Evolutionary conservation across 2,888 invertebrate genomes (phyloP), one percentile per base, ranked within the genome.

Genomic region (Lasioglossum lativentre): DNA sequence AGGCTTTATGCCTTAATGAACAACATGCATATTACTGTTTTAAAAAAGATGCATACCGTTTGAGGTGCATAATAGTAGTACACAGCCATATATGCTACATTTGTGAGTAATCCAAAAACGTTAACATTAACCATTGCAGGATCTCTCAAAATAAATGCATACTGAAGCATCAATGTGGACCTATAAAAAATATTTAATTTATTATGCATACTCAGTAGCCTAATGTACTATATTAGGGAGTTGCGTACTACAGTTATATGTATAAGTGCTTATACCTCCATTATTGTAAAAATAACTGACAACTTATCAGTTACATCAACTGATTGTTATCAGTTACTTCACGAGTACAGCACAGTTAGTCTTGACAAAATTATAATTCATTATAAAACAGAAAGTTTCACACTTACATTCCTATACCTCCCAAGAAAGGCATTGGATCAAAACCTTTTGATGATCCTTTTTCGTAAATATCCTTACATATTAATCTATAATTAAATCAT

Each of bases 101-200:
- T 98, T 76, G 98, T 95, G 0, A 96, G 95, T 84, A 97, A 95
- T 86, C 98, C 98, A 92, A 97, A 96, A 75, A 97, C 93, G 95
- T 98, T 98, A 34, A 98, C 97, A 92, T 96, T 96, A 74, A 98
- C 97, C 97, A 98, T 98, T 0, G 97, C 97, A 88, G 96, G 95
- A 93, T 98, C 98, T 73, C 96, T 95, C 85, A 98, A 95, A 71
- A 98, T 96, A 88, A 96, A 95, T 30, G 97, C 98, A 95, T 97
- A 97, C 93, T 97, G 97, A 85, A 98, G 95, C 96, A 97, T 97
- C 82, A 98, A 95, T 68, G 97, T 94, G 79, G 97, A 96, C 95
- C 98, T 98, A 95, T 86, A 95, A 95, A 88, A 83, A 80, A 75
- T 70, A 16, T 71, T 79, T 27, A 16, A 23, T 78, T 76, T 27